Base-by-base conservation (phyloP, 2,113 vertebrate species). In the Eudorcas thomsonii region DNA sequence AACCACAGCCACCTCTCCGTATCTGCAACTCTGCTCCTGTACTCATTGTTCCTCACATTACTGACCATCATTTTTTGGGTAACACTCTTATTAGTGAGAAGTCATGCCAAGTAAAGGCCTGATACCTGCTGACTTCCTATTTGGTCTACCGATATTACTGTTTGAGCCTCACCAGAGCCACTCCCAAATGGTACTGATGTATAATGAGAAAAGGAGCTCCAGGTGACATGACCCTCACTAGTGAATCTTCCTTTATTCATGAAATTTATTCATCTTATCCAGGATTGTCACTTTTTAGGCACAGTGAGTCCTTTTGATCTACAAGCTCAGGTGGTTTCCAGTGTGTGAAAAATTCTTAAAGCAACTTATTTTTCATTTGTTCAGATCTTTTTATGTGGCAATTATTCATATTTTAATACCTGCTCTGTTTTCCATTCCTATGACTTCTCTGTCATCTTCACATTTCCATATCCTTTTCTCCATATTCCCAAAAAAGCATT, bases 61-160 rank as follows among this genome's bases (percentile, higher is more conserved):
- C 26, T 85, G 9, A 67, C 50, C 28, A 7, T 78, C 78, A 89
- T 50, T 83, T 96, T 45, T 6, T 14, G 60, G 33, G 26, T 55
- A 55, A 83, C 30, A 23, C 67, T 57, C 97, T 89, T 86, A 93
- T 95, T 91, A 96, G 67, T 91, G 83, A 96, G 64, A 93, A 94
- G 54, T 91, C 77, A 60, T 43, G 81, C 78, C 89, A 96, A 48
- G 86, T 43, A 93, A 86, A 92, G 84, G 39, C 60, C 59, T n/a
- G 26, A n/a, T 33, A 39, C 87, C 54, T 86, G 54, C 94, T 96
- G 77, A 15, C 50, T 94, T 97, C 81, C 81, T 78, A 54, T 89
- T 88, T 85, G 52, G 45, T 80, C 14, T 89, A 43, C 9, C 6
- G 26, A n/a, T 36, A n/a, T 55, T 62, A 88, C 7, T 85, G 45